Evolutionary conservation across 53 echinoderm and acorn worm species (phyloP).

Genomic region (Actinopyga echinites): DNA sequence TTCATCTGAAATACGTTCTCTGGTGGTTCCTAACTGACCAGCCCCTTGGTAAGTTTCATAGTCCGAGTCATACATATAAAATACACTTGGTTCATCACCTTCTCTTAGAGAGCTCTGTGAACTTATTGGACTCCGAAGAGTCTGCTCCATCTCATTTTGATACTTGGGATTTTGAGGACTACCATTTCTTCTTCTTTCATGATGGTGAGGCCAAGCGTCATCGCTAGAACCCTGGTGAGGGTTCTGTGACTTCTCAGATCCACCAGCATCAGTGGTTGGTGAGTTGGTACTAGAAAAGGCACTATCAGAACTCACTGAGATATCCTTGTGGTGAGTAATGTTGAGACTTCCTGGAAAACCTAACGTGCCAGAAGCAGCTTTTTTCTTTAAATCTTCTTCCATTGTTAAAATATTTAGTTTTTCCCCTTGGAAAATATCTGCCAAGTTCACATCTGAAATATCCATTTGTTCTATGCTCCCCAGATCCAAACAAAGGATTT

Average conservation of each 20-base stretch:
- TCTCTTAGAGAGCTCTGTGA: slow-evolving; percentile 65
- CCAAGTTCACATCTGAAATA: slow-evolving; percentile 52
- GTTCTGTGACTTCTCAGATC: neutral
- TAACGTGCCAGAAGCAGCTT: slow-evolving; percentile 4
- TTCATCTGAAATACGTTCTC: slow-evolving; percentile 46
- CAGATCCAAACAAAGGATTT: slow-evolving; percentile 59
- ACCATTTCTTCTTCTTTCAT: neutral
- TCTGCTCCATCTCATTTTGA: slow-evolving; percentile 13
- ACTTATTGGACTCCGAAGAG: slow-evolving; percentile 45
- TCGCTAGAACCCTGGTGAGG: slow-evolving; percentile 14
- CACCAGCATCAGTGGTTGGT: slow-evolving; percentile 12
- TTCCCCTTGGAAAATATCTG: slow-evolving; percentile 63
- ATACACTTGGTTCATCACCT: slow-evolving; percentile 81
- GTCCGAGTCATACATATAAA: slow-evolving; percentile 96
- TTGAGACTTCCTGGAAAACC: slow-evolving; percentile 23
- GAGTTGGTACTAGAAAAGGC: slow-evolving; percentile 61
- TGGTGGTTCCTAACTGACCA: neutral
- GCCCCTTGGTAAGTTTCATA: slow-evolving; percentile 51
- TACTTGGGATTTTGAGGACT: neutral
- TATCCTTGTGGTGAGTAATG: slow-evolving; percentile 15
- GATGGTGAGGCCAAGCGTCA: neutral
- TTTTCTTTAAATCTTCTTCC: slow-evolving; percentile 8
- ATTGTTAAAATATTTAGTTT: slow-evolving; percentile 31
- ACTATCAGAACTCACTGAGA: slow-evolving; percentile 57
- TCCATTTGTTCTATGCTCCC: slow-evolving; percentile 11